Evolutionary conservation across 2,113 vertebrate genomes (phyloP).

Genomic region (Oreochromis spilurus): DNA sequence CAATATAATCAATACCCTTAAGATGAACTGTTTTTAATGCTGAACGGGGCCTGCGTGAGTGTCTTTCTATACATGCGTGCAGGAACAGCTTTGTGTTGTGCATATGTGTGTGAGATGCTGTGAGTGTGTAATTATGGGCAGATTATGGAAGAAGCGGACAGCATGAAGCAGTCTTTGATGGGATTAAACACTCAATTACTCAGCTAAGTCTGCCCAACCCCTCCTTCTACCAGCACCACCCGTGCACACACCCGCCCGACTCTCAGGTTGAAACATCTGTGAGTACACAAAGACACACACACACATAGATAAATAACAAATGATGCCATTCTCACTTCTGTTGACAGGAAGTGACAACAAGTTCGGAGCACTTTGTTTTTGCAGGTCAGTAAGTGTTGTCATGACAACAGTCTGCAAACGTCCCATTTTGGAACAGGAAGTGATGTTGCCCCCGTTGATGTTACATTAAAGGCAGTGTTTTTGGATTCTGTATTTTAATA

Average conservation of each 20-base stretch:
- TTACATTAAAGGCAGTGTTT: background rate
- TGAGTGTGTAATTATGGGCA: conserved; percentile 67
- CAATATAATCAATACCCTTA: background rate
- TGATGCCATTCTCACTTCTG: background rate
- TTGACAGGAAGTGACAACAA: background rate
- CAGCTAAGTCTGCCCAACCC: conserved; percentile 42
- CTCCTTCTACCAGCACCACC: background rate
- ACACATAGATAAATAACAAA: background rate
- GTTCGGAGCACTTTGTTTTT: background rate
- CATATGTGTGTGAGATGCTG: conserved; percentile 16
- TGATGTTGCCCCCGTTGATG: background rate
- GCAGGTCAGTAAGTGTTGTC: background rate
- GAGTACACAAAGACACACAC: background rate
- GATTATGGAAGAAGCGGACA: conserved; percentile 62
- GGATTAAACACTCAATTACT: conserved; percentile 75
- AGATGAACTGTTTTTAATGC: background rate
- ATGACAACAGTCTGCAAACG: background rate
- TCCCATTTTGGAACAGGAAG: background rate
- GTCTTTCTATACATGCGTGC: background rate
- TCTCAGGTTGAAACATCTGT: background rate
- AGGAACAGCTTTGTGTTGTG: background rate
- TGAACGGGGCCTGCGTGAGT: background rate
- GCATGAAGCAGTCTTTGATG: conserved; percentile 70
- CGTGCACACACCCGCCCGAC: background rate
- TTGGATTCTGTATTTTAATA: background rate